Evolutionary conservation across 2,888 invertebrate species (phyloP).

Genomic region (Melinaea menophilus): DNA sequence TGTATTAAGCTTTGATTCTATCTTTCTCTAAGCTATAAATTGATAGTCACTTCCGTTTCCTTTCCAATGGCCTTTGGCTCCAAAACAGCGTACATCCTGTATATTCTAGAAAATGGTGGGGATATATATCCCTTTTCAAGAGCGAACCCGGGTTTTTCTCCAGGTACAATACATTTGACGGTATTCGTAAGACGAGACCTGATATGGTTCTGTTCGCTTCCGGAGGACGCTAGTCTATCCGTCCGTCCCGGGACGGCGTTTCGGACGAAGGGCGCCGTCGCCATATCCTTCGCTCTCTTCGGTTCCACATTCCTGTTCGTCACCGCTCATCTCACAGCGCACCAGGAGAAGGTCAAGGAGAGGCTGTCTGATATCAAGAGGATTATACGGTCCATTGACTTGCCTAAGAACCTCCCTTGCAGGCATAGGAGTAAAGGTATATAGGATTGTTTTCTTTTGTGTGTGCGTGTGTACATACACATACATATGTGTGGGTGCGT

Average conservation of each 20-base stretch:
- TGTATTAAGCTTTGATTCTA: too few relatives aligned
- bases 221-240: constrained; percentile 92
- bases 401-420: constrained; percentile 88
- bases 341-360: constrained; percentile 92
- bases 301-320: constrained; percentile 97
- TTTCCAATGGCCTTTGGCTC: too few relatives aligned
- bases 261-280: constrained; percentile 96
- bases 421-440: constrained; percentile 85
- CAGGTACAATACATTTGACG: constrained; percentile 90
- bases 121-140: too few relatives aligned
- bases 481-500: background rate
- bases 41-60: too few relatives aligned
- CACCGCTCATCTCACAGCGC: constrained; percentile 96
- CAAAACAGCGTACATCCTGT: too few relatives aligned
- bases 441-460: constrained; percentile 5
- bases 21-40: too few relatives aligned
- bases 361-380: constrained; percentile 90
- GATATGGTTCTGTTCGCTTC: constrained; percentile 96
- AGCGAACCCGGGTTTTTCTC: constrained; percentile 33
- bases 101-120: too few relatives aligned
- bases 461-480: too few relatives aligned
- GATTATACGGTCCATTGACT: constrained; percentile 88
- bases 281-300: constrained; percentile 93
- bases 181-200: constrained; percentile 94
- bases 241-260: constrained; percentile 94